Base-by-base conservation (phyloP, 2,113 vertebrate species). In the Actenoides lindsayi region DNA sequence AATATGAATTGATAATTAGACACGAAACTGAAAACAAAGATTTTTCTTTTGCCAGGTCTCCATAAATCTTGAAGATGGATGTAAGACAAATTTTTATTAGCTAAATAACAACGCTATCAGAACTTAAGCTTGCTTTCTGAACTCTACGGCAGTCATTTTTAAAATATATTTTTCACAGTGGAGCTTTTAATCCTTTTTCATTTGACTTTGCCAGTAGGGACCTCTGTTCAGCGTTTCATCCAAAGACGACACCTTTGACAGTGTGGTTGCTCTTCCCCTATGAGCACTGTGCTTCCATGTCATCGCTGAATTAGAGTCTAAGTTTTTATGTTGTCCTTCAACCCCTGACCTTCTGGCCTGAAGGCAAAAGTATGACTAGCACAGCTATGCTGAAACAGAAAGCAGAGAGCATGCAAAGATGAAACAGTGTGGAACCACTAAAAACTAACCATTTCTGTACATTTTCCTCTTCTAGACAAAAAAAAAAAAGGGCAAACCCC, bases 191-290 rank as follows among this genome's bases (percentile, higher is more conserved):
- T 87, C 21, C 35, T 89, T 97, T 95, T 93, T 93, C 81, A 90
- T 95, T 94, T 96, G 95, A 96, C 93, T 94, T 97, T 96, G 95
- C 96, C 94, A 81, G 78, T 63, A 94, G 95, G 92, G 78, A 91
- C 92, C 93, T 97, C 89, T 91, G 67, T 60, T 85, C 77, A 91
- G 59, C 10, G 82, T 82, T 78, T 95, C 89, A 96, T 96, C 90
- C 90, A 77, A 35, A 94, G 91, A 64, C 24, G 89, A 77, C 89
- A 95, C 93, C 93, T 97, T 89, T 97, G 89, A 96, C 90, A 92
- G 88, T 27, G 9, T 73, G 79, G 65, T 24, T 90, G 91, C 76
- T 93, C 85, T 92, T 90, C 57, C 87, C 90, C 93, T 93, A 83
- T 3, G 0, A 97, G 92, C 83, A 3, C 83, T 84, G 51, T 79